Conservation (phyloP, 2,113 vertebrate species). For the Lethenteron reissneri region DNA sequence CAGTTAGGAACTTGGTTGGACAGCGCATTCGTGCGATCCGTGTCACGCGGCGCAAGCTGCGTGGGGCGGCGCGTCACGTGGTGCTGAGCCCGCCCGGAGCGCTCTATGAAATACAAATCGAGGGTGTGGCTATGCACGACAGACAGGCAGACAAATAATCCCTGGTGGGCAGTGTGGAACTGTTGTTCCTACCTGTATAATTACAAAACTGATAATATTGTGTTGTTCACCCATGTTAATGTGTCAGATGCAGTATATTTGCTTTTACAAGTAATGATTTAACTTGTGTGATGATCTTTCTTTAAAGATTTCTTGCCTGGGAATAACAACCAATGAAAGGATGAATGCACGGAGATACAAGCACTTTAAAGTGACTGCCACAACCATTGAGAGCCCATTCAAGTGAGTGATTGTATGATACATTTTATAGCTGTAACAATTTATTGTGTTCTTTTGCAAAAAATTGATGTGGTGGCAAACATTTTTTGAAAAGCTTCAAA, state of each 20-base stretch:
- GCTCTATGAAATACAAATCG: no score
- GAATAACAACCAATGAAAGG: conserved; percentile 94
- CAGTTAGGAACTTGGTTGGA: no score
- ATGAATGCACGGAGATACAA: conserved; percentile 98
- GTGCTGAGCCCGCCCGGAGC: no score
- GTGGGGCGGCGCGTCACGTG: no score
- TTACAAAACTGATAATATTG: neutral
- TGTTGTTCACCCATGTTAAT: neutral
- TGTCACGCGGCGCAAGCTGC: no score
- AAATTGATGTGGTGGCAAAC: no score
- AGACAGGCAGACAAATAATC: no score
- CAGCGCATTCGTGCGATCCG: no score
- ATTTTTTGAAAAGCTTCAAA: no score
- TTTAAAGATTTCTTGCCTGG: conserved; percentile 69
- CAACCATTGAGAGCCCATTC: conserved; percentile 97
- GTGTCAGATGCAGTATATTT: conserved; percentile 9
- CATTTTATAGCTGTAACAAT: neutral
- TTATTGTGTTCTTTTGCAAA: no score
- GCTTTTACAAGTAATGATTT: neutral
- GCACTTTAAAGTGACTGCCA: conserved; percentile 99
- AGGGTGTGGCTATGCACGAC: no score
- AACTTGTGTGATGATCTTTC: neutral
- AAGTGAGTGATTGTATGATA: conserved; percentile 39
- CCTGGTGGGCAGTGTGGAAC: no score
- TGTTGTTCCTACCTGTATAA: neutral